These are phyloP conservation scores for Saccopteryx bilineata DNA, from an alignment of 2,113 vertebrate species.

Conservation along the genomic window DNA sequence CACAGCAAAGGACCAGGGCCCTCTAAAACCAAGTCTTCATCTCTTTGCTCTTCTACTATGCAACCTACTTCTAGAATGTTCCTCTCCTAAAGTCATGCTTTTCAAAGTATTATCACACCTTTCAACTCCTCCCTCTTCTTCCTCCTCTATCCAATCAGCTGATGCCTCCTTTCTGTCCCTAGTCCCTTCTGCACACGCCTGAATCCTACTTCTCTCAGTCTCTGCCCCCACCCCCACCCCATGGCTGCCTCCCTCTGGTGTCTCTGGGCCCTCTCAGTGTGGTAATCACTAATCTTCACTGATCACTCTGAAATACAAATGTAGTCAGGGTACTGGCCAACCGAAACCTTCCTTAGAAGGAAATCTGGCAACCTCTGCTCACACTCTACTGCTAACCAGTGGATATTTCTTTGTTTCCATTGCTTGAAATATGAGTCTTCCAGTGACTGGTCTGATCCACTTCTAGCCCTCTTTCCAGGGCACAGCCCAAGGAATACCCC, in stretches of 20 bases:
- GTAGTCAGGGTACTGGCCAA: background rate
- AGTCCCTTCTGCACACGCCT: background rate
- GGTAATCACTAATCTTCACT: background rate
- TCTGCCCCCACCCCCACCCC: background rate
- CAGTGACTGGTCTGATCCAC: background rate
- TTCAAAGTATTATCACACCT: background rate
- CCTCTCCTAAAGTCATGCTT: background rate
- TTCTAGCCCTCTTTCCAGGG: background rate
- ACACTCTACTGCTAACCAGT: rapidly evolving
- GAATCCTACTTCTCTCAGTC: background rate
- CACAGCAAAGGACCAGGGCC: background rate
- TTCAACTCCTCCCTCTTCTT: background rate
- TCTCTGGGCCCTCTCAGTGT: background rate
- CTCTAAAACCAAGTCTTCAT: background rate
- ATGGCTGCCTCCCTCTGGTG: background rate
- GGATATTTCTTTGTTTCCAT: background rate
- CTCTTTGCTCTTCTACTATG: background rate
- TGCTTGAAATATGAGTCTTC: background rate
- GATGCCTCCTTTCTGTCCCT: background rate
- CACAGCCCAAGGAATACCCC: background rate
- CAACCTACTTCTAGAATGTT: background rate
- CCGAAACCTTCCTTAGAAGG: background rate
- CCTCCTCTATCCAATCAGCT: background rate
- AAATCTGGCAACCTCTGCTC: background rate
- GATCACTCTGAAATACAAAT: background rate